Evolutionary conservation across 2,888 invertebrate genomes (phyloP), one percentile per base, ranked within the genome.

Genomic region (Dynastes tityus): DNA sequence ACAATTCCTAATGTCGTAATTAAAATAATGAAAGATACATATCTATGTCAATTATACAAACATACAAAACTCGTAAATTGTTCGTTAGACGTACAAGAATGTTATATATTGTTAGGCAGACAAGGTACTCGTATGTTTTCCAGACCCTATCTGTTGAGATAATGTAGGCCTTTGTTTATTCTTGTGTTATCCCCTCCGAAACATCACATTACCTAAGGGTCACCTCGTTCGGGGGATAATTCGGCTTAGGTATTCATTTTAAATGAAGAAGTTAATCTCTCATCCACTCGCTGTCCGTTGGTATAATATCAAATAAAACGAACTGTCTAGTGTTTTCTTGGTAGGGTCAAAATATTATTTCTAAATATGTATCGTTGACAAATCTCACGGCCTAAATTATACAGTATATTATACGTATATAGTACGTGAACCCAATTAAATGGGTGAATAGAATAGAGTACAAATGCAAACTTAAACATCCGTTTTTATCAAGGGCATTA

Each of bases 81-180:
- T 45, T 8, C 1, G 45, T 1, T 11, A 45, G 11, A 8, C 11
- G 11, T 45, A 1, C 45, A 8, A 45, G 45, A 45, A 63, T 29
- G 2, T 32, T 32, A 22, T 22, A 22, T 32, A 63, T 63, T 13
- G 63, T 32, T 45, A 8, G 65, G 40, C 37, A 8, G 55, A 58
- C 22, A 58, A 45, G 45, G 45, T 3, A 58, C 55, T 27, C 55
- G 9, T 58, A 22, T 53, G 40, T 67, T 40, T 67, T 67, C 32
- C 40, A 45, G 65, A 67, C 22, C 65, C 65, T 67, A 45, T 40
- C 40, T 67, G 45, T 8, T 67, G 9, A 45, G 65, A 67, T 67
- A 67, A 67, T 22, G 65, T 16, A 40, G 65, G 2, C 40, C 65
- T 45, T 22, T 67, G 65, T 67, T 67, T 45, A 67, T 67, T 40